Conservation (phyloP, 2,113 vertebrate species). For the Condylura cristata region DNA sequence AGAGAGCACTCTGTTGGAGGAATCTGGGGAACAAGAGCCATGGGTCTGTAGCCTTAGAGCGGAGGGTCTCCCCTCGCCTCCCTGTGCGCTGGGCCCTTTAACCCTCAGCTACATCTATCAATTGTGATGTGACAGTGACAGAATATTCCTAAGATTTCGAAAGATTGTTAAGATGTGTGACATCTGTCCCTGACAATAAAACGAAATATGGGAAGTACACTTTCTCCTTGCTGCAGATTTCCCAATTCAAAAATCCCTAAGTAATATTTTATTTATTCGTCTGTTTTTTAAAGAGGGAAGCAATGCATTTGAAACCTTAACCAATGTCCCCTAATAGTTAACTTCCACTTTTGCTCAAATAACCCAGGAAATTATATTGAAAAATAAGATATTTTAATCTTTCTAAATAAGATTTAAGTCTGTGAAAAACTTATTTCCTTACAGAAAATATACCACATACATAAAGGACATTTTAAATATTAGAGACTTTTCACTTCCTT, state of each 20-base stretch:
- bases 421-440: conserved; percentile 46
- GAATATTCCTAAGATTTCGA: conserved; percentile 86
- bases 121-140: conserved; percentile 85
- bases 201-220: conserved; percentile 56
- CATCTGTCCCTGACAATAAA: conserved; percentile 82
- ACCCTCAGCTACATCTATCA: conserved; percentile 90
- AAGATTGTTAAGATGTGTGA: conserved; percentile 80
- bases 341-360: background rate
- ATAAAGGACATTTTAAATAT: conserved; percentile 46
- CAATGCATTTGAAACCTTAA: background rate
- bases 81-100: conserved; percentile 89
- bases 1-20: conserved; percentile 56
- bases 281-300: background rate
- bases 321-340: conserved; percentile 32
- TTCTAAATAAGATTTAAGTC: background rate
- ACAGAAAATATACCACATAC: conserved; percentile 13
- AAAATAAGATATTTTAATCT: background rate
- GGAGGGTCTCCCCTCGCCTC: conserved; percentile 83
- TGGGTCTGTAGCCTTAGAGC: conserved; percentile 73
- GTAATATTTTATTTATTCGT: conserved; percentile 52
- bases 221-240: conserved; percentile 52
- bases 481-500: background rate
- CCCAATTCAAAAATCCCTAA: conserved; percentile 31
- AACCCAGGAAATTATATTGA: background rate
- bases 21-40: conserved; percentile 71